Evolutionary conservation across 1,140 invertebrate genomes (phyloP), one percentile per base, ranked within the genome.

Genomic region (Lasioglossum baleicum): DNA sequence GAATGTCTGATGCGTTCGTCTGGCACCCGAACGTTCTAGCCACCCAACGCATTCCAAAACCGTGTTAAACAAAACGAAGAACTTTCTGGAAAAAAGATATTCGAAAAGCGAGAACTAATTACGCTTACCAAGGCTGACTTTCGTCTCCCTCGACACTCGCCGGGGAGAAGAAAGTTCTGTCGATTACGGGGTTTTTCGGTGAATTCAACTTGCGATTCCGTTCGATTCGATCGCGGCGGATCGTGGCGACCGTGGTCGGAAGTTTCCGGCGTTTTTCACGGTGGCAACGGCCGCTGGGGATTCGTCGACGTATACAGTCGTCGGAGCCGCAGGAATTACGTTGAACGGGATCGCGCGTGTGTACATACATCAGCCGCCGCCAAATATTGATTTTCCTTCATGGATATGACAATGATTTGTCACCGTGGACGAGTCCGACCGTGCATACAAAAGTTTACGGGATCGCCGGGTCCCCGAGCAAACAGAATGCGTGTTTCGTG

Each of bases 321-420:
- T 68, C 72, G 69, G 79, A 80, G 61, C 83, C 72, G 81, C 75
- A 70, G 80, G 81, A 88, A 89, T 86, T 89, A 89, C 84, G 84
- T 75, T 58, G 79, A 83, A 70, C 78, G 83, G 81, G 66, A 74
- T 85, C 80, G 83, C 77, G 80, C 80, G 82, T 80, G 69, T 68
- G 76, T 82, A 75, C 66, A 80, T 85, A 83, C 83, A 88, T 88
- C 87, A 82, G 79, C 53, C 80, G 74, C 42, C 80, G 77, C 77
- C 80, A 90, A 90, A 90, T 90, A 90, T 90, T 90, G 89, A 90
- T 90, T 90, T 88, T 89, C 81, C 84, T 83, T 75, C 75, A 80
- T 81, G 84, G 83, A 87, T 85, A 88, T 81, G 88, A 89, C 86
- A 86, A 90, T 88, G 83, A 90, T 90, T 90, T 89, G 88, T 87